Evolutionary conservation across 35 echinoderm and acorn worm genomes (phyloP).

Genomic region (Strongylocentrotus purpuratus): DNA sequence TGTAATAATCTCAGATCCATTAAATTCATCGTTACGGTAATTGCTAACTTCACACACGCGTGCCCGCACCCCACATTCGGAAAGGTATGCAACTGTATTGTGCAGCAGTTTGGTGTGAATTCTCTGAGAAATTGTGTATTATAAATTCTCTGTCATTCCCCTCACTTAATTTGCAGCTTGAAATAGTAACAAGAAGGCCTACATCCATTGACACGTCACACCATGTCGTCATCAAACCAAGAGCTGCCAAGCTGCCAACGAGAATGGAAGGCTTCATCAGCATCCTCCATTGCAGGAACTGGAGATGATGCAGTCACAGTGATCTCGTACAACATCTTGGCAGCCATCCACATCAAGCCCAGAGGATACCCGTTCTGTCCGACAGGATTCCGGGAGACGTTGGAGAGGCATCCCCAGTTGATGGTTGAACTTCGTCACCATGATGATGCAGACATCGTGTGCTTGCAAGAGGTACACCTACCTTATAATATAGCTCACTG

Average conservation of each 20-base stretch:
- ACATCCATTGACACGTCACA: neutral
- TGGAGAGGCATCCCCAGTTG: conserved; percentile 63
- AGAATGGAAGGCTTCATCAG: neutral
- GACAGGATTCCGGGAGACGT: conserved; percentile 41
- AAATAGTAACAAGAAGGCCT: too few relatives aligned
- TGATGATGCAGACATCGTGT: conserved; percentile 66
- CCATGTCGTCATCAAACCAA: neutral
- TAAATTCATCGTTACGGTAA: too few relatives aligned
- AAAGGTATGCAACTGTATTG: too few relatives aligned
- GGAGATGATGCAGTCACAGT: conserved; percentile 13
- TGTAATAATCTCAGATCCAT: too few relatives aligned
- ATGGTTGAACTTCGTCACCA: conserved; percentile 66
- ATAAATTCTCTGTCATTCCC: too few relatives aligned
- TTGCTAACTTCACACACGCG: too few relatives aligned
- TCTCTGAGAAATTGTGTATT: too few relatives aligned
- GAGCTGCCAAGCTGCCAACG: conserved; percentile 6
- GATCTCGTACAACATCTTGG: conserved; percentile 73
- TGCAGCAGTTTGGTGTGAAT: too few relatives aligned
- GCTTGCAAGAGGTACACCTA: conserved; percentile 68
- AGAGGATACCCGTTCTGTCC: conserved; percentile 66
- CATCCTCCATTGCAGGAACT: neutral
- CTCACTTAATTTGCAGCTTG: too few relatives aligned
- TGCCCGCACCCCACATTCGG: too few relatives aligned
- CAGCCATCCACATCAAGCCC: conserved; percentile 60
- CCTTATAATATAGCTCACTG: too few relatives aligned